Evolutionary conservation across 2,797 vertebrate species (phyloP).

Genomic region (Tokudaia muenninki): DNA sequence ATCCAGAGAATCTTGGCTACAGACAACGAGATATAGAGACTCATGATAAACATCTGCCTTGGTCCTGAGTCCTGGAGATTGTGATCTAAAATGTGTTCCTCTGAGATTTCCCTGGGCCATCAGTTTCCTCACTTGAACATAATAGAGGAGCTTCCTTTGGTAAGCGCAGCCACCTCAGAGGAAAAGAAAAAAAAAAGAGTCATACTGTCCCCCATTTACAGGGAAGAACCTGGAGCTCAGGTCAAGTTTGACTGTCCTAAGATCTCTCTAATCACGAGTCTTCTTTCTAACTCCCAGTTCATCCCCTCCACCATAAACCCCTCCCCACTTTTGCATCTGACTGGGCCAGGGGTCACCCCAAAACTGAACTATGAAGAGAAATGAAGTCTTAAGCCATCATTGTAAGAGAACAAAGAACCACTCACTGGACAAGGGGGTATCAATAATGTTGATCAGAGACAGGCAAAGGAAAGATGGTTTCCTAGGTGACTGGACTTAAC

Average conservation of each 20-base stretch:
- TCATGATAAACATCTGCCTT: background rate
- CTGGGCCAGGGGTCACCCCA: no score
- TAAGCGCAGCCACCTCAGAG: background rate
- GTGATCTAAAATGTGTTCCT: no score
- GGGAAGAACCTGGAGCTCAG: background rate
- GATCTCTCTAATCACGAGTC: background rate
- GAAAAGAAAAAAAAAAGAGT: background rate
- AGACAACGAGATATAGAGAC: background rate
- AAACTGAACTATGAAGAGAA: background rate
- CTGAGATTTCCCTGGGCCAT: background rate
- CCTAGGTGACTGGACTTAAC: background rate
- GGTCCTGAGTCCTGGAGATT: background rate
- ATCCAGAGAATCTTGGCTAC: background rate
- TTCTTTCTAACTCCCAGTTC: background rate
- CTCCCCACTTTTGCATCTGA: background rate
- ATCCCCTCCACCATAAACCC: background rate
- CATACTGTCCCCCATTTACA: background rate
- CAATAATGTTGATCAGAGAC: background rate
- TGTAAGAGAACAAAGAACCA: no score
- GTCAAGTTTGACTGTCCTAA: no score
- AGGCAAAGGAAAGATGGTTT: background rate
- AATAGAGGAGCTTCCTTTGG: background rate
- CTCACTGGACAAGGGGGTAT: background rate
- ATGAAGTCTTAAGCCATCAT: background rate
- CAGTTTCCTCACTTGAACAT: rapidly evolving